Percentiles rank a stretch among this genome's conserved stretches.
Evolutionary conservation across 2,113 vertebrate genomes (phyloP).

Genomic region (Crotalus horridus): DNA sequence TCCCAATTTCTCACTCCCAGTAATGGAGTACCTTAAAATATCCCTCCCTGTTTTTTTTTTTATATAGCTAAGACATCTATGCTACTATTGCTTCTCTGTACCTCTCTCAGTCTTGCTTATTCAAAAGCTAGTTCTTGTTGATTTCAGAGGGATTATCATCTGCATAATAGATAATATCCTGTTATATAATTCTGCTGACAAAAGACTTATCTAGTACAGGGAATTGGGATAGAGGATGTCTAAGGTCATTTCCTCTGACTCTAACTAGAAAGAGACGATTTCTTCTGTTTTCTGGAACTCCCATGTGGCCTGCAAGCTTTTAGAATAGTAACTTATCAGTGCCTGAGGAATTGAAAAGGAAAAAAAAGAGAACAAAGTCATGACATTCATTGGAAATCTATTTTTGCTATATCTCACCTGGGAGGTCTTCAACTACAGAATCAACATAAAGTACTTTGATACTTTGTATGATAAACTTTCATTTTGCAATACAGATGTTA

Average conservation of each 20-base stretch:
- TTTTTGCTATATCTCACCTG: not conserved
- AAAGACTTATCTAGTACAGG: not conserved
- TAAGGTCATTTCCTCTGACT: not conserved
- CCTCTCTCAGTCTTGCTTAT: not conserved
- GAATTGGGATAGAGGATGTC: not conserved
- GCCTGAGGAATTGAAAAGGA: not conserved
- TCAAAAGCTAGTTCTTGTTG: not conserved
- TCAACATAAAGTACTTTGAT: not conserved
- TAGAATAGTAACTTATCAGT: not conserved
- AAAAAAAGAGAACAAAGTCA: not conserved
- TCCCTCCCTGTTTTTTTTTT: constrained; percentile 34
- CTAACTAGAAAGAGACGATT: not conserved
- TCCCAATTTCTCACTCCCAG: not conserved
- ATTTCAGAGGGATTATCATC: not conserved
- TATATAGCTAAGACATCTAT: not conserved
- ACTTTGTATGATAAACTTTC: not conserved
- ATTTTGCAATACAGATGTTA: not conserved
- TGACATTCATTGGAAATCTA: not conserved
- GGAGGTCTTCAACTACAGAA: not conserved
- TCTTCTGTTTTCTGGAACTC: not conserved
- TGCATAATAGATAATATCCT: not conserved
- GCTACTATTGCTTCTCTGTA: not conserved
- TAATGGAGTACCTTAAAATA: constrained; percentile 24
- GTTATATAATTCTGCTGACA: not conserved
- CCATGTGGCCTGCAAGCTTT: not conserved